Percentiles rank a stretch among this genome's conserved stretches.
Evolutionary conservation across 2,888 invertebrate species (phyloP).

Genomic region (Isotomurus palustris): DNA sequence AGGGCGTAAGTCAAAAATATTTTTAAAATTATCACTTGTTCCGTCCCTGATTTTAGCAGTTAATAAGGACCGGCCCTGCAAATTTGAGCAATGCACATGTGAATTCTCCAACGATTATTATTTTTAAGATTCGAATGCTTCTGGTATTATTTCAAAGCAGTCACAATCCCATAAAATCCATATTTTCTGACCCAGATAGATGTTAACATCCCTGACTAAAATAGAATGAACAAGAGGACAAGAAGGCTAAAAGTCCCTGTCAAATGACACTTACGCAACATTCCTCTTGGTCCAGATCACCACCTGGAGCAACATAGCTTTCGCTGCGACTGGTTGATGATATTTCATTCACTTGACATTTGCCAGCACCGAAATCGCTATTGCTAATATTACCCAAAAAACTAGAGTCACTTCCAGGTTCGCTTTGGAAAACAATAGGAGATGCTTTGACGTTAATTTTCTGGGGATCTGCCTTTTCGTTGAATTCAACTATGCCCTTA

Average conservation of each 20-base stretch:
- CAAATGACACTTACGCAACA: slow-evolving; percentile 39
- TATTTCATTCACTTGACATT: slow-evolving; percentile 38
- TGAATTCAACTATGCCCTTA: slow-evolving; percentile 14
- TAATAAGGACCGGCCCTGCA: slow-evolving; percentile 33
- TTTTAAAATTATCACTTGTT: slow-evolving; percentile 27
- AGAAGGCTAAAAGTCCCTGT: background rate
- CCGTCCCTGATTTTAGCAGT: slow-evolving; percentile 27
- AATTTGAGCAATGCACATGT: slow-evolving; percentile 7
- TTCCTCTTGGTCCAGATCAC: slow-evolving; percentile 35
- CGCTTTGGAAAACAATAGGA: background rate
- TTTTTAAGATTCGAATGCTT: too few species aligned
- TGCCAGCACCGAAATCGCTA: slow-evolving; percentile 15
- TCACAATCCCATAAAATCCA: background rate
- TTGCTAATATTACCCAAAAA: slow-evolving; percentile 37
- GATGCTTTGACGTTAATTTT: background rate
- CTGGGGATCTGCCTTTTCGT: background rate
- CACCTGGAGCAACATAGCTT: background rate
- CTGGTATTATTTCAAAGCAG: background rate
- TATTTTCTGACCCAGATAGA: too few species aligned
- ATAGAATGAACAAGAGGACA: too few species aligned
- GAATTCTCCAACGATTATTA: too few species aligned
- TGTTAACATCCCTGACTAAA: too few species aligned
- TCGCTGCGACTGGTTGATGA: slow-evolving; percentile 14
- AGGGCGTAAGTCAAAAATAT: slow-evolving; percentile 32
- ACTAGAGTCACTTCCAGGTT: slow-evolving; percentile 25